Percentiles rank a stretch among this genome's conserved stretches.
Evolutionary conservation across 2,113 vertebrate species (phyloP).

Genomic region (Bolborhynchus lineola): DNA sequence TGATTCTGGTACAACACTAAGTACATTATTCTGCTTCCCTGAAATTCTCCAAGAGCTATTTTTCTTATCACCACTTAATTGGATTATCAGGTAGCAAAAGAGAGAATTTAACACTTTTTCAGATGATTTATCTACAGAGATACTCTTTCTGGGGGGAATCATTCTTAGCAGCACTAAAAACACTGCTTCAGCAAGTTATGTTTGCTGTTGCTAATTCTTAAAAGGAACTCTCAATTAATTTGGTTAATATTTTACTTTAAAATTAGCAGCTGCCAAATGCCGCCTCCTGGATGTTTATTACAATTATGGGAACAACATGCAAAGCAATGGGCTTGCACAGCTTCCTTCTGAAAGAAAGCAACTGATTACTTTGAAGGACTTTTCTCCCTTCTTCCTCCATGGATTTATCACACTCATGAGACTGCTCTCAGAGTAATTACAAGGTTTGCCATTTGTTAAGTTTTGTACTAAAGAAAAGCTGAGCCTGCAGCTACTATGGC

Average conservation of each 20-base stretch:
- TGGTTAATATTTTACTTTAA: conserved; percentile 12
- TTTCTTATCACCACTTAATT: conserved; percentile 62
- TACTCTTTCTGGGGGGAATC: neutral
- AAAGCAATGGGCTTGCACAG: neutral
- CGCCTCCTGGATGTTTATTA: neutral
- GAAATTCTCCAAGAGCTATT: conserved; percentile 44
- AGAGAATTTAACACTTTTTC: conserved; percentile 41
- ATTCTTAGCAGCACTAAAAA: neutral
- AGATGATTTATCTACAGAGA: conserved; percentile 36
- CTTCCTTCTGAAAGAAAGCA: neutral
- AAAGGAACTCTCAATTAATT: conserved; percentile 11
- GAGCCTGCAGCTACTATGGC: neutral
- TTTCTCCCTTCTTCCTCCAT: too few relatives aligned
- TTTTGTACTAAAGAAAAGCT: neutral
- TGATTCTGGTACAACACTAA: conserved; percentile 26
- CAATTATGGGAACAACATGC: neutral
- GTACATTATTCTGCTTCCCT: conserved; percentile 42
- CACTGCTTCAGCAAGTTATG: neutral
- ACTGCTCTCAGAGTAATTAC: neutral
- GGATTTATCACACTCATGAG: neutral
- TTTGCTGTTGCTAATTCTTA: conserved; percentile 3
- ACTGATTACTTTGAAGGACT: neutral
- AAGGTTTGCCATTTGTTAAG: neutral
- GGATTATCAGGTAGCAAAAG: conserved; percentile 60
- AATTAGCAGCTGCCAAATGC: conserved; percentile 8